Evolutionary conservation across 1,140 invertebrate species (phyloP), one percentile per base, ranked within the genome.

Genomic region (Uloborus diversus): DNA sequence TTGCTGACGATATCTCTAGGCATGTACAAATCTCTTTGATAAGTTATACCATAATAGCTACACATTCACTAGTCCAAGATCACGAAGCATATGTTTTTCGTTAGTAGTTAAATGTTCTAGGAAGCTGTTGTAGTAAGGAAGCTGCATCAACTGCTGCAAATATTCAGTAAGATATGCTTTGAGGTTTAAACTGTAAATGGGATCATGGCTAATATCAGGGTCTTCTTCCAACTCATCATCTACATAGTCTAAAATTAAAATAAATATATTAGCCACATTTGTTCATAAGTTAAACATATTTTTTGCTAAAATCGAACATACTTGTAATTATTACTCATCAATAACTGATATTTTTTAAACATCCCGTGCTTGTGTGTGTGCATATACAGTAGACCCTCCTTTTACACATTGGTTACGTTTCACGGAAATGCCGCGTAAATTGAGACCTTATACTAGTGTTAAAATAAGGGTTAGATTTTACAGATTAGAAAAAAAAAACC

Each of bases 81-180:
- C 62, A 20, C 32, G 23, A 9, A 90, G 84, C 23, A 88, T 81
- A 82, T 87, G 88, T 35, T 86, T 85, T 82, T 91, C 90, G 3
- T 83, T 65, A 17, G 82, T 81, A 81, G 88, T 91, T 4, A 91
- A 85, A 85, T 92, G 90, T 76, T 89, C 89, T 51, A 86, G 85
- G 80, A 91, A 92, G 7, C 83, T 87, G 11, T 80, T 62, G 78
- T 91, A 91, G 69, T 87, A 89, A 71, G 90, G 90, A 85, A 90
- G 90, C 56, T 87, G 88, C 2, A 88, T 33, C 17, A 82, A 20
- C 27, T 61, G 59, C 14, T 80, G 85, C 1, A 92, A 81, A 84
- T 91, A 92, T 69, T 90, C 89, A 0, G 87, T 88, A 4, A 92
- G 82, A 83, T 91, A 91, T 51, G 90, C 88, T 30, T 88, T 86